phyloP scores from a whole-genome alignment of 2,797 vertebrate species.

The Pseudochromis fuscus region DNA sequence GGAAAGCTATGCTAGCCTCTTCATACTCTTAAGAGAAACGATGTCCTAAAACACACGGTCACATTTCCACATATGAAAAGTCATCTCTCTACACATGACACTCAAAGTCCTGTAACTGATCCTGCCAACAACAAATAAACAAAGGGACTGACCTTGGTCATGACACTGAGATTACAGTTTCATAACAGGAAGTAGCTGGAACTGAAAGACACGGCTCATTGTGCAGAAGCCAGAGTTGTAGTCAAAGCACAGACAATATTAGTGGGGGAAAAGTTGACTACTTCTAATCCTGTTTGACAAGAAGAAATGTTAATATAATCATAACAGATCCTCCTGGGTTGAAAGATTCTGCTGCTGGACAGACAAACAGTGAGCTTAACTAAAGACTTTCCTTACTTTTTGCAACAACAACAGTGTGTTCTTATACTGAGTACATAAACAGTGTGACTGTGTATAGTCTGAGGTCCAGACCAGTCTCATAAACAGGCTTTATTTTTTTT shows the following conservation, averaged over 20 bases:
- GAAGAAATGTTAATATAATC: slow-evolving; percentile 21
- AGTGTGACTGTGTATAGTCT: slow-evolving; percentile 32
- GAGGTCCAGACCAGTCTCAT: slow-evolving; percentile 20
- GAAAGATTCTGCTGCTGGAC: slow-evolving; percentile 6
- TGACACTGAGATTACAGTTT: slow-evolving; percentile 60
- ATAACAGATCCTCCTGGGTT: slow-evolving; percentile 10
- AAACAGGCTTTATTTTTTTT: slow-evolving; percentile 32
- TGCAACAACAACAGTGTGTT: slow-evolving; percentile 12
- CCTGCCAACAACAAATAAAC: slow-evolving; percentile 66
- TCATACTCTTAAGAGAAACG: slow-evolving; percentile 19
- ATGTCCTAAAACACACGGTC: slow-evolving; percentile 26
- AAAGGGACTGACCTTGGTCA: slow-evolving; percentile 57
- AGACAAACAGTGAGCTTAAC: slow-evolving; percentile 1
- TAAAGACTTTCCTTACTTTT: slow-evolving; percentile 13
- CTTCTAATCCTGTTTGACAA: slow-evolving; percentile 48
- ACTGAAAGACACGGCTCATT: slow-evolving; percentile 32
- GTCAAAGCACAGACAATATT: slow-evolving; percentile 27
- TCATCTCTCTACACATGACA: slow-evolving; percentile 24
- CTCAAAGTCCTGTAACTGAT: slow-evolving; percentile 60
- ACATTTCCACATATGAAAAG: slow-evolving; percentile 37
- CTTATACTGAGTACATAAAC: slow-evolving; percentile 37
- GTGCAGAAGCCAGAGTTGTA: slow-evolving; percentile 14
- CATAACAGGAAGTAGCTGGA: slow-evolving; percentile 72
- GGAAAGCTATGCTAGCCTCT: slow-evolving; percentile 41
- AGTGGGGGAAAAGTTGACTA: slow-evolving; percentile 4